Base-by-base conservation (phyloP, 1,140 invertebrate genomes). In the Bombus difficillimus region DNA sequence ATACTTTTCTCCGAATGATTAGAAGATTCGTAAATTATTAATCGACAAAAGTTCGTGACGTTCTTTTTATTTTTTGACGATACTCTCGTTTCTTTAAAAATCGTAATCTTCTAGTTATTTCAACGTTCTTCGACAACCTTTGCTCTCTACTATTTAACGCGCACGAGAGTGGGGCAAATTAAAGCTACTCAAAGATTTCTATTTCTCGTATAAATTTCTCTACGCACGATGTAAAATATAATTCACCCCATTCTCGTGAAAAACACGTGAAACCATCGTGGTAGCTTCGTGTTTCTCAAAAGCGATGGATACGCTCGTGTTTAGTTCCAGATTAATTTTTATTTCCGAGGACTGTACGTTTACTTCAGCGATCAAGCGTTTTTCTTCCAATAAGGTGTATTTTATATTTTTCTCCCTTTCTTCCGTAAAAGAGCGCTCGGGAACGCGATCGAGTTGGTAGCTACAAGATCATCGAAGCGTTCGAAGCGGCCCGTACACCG, bases 321-420 rank as follows among this genome's bases (percentile, higher is more conserved):
- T 69, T 69, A 53, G 34, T 53, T 47, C 64, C 25, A 69, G 25
- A 37, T 80, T 69, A n/a, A 69, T 69, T 69, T 79, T 64, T 66
- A 66, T 80, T 79, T 80, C 43, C 25, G 39, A 28, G 18, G 78
- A 80, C 64, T 6, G 64, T 37, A 53, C 43, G 78, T 68, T 68
- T 68, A 68, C 25, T 25, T 79, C 47, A 79, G n/a, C 75, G 75
- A 41, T 37, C 64, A 34, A 68, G 64, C 64, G 41, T 68, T 43
- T 34, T 34, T n/a, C 39, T 9, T 9, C 66, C 34, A 6, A 9
- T 9, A 8, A 28, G 13, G 2, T 5, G 12, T 37, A 25, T 39
- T 62, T 62, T 62, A 18, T 62, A 64, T 62, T 78, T 64, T 28
- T 22, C 37, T n/a, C 9, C 34, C 37, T 53, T 53, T 53, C 18